Base-by-base conservation (phyloP, 1,140 invertebrate species). In the Elysia chlorotica region DNA sequence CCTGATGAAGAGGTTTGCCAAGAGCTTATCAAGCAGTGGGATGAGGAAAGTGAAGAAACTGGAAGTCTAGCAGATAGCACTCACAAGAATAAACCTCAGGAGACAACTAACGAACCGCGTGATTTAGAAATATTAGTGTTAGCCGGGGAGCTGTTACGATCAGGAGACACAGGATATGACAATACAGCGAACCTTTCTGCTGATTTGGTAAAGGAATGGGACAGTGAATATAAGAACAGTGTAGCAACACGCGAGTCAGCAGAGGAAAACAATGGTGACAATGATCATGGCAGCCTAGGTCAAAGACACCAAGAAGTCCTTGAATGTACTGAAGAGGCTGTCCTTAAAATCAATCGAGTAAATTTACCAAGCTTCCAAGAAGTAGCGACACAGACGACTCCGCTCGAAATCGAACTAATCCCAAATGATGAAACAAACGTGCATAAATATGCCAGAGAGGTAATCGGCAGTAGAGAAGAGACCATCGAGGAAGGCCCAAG, bases 81-180 rank as follows among this genome's bases (percentile, higher is more conserved):
- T n/a, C n/a, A n/a, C n/a, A n/a, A n/a, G n/a, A n/a, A n/a, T n/a
- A n/a, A n/a, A n/a, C n/a, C n/a, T n/a, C n/a, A n/a, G n/a, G n/a
- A n/a, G n/a, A n/a, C n/a, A n/a, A n/a, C n/a, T n/a, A n/a, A n/a
- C n/a, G n/a, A n/a, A n/a, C n/a, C n/a, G n/a, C n/a, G n/a, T n/a
- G n/a, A 63, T 35, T 30, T 63, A 23, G 61, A 63, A 63, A 63
- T 63, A 31, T 35, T 63, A 28, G 61, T 4, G 30, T 33, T 63
- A 14, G 61, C 61, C 31, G 4, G 35, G 10, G 61, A 63, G 23
- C 17, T 63, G 10, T 4, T 63, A 3, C 6, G 10, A 19, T 3
- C 21, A 35, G 35, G 61, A 21, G 35, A 35, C 21, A 4, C 10
- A 10, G 14, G 25, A 3, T 6, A 25, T 35, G 25, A 63, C 4